Conservation (phyloP, 2,797 vertebrate species). For the Hippopotamyrus pictus region DNA sequence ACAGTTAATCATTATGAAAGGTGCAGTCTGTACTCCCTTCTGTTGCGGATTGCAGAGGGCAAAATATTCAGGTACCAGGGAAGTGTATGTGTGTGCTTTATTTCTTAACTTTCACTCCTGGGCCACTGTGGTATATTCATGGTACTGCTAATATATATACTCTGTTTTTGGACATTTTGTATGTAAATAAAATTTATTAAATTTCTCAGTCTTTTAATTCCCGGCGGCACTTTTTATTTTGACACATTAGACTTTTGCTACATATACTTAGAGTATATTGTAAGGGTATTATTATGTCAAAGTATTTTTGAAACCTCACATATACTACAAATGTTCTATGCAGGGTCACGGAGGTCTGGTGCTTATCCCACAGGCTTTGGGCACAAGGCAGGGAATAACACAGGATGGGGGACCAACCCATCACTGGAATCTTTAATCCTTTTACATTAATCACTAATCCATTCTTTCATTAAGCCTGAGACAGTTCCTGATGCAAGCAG, state of each 20-base stretch:
- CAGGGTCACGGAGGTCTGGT: not conserved
- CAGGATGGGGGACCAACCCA: not conserved
- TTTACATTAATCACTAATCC: not conserved
- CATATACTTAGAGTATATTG: not conserved
- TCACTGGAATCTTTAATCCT: not conserved
- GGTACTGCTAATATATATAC: not conserved
- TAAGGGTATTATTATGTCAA: not conserved
- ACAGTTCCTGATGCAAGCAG: not conserved
- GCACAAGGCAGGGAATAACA: not conserved
- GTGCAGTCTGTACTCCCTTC: not conserved
- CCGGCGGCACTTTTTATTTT: not conserved
- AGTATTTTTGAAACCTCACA: not conserved
- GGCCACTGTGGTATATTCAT: not conserved
- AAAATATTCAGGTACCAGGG: not conserved
- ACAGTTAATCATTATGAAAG: not conserved
- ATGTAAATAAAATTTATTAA: not conserved
- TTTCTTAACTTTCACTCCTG: not conserved
- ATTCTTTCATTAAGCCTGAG: not conserved
- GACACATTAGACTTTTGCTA: not conserved
- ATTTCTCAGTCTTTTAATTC: not conserved
- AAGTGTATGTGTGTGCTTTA: not conserved
- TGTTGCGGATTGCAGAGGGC: not conserved
- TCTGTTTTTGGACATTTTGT: not conserved
- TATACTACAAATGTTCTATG: not conserved
- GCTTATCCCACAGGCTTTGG: not conserved